Percentiles rank a stretch among this genome's conserved stretches.
phyloP scores from a whole-genome alignment of 2,888 invertebrate species.

The Boloria euphrosyne region DNA sequence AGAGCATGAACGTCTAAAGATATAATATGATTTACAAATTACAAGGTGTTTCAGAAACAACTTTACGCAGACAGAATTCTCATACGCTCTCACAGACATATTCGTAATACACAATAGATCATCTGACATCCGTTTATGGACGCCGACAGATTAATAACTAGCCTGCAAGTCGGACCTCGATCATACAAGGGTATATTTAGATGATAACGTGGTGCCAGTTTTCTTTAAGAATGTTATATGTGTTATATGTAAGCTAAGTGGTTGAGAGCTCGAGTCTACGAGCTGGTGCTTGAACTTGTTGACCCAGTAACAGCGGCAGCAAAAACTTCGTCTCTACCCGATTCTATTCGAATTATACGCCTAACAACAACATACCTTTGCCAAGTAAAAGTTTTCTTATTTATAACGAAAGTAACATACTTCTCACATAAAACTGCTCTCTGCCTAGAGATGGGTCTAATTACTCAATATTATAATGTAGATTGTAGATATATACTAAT shows the following conservation, averaged over 20 bases:
- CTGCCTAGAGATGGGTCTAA: no score
- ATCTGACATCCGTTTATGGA: slow-evolving; percentile 66
- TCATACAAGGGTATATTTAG: slow-evolving; percentile 5
- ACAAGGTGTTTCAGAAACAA: slow-evolving; percentile 37
- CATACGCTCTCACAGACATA: slow-evolving; percentile 58
- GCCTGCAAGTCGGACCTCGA: slow-evolving; percentile 27
- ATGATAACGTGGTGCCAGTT: slow-evolving; percentile 10
- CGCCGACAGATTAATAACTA: slow-evolving; percentile 66
- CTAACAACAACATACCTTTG: slow-evolving; percentile 28
- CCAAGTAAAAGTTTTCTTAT: slow-evolving; percentile 4
- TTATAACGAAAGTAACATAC: background rate
- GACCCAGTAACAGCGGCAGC: slow-evolving; percentile 73
- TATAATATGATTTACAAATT: slow-evolving; percentile 42
- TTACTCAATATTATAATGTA: no score
- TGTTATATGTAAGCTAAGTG: slow-evolving; percentile 52
- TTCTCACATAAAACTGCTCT: no score
- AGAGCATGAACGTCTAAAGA: slow-evolving; percentile 27
- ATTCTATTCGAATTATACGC: slow-evolving; percentile 52
- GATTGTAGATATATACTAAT: no score
- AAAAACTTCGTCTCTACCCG: slow-evolving; percentile 65
- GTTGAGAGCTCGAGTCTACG: slow-evolving; percentile 65
- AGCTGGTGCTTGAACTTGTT: slow-evolving; percentile 59
- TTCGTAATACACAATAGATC: slow-evolving; percentile 68
- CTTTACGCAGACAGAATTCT: slow-evolving; percentile 59
- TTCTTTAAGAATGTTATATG: slow-evolving; percentile 51